Base-by-base conservation (phyloP, 2,888 invertebrate genomes). In the Sinelater perroti region DNA sequence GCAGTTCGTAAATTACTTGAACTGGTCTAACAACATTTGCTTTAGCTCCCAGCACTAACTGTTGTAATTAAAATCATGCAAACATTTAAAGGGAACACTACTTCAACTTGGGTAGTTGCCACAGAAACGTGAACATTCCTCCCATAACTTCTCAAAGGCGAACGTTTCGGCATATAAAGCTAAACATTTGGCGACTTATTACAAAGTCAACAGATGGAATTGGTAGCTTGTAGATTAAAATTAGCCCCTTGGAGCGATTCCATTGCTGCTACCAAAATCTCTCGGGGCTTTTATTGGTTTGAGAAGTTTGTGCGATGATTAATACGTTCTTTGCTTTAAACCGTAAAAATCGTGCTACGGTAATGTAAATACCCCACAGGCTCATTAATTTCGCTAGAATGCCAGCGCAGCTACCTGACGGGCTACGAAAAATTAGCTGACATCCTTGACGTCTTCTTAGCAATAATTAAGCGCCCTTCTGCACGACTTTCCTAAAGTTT, bases 131-230 rank as follows among this genome's bases (percentile, higher is more conserved):
- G 4, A 11, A 11, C n/a, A 17, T 35, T 17, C 35, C 17, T 35
- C 18, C 3, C 7, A 1, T 4, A 35, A 16, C 17, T 35, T 16
- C 8, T 3, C 17, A 2, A 33, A 35, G 8, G 33, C 13, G 14
- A 33, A 10, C 8, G 35, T n/a, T n/a, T n/a, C n/a, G n/a, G n/a
- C n/a, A n/a, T 7, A 35, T 14, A 35, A 35, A 35, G 35, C 35
- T 35, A n/a, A 3, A 17, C 35, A 10, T 35, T 35, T 16, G 17
- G 11, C 20, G 13, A 20, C 38, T 38, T 38, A 38, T 16, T 10
- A 38, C 20, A 13, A 10, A 38, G 11, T 38, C 20, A 38, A 38
- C 38, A 38, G n/a, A 18, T 38, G 4, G 10, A 38, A 38, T 6
- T 20, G 20, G 35, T 17, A 17, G 14, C 10, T 16, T 35, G 6